These are phyloP conservation scores for Aleiodes sp. DNA, from an alignment of 1,140 invertebrate genomes.

Conservation along the genomic window DNA sequence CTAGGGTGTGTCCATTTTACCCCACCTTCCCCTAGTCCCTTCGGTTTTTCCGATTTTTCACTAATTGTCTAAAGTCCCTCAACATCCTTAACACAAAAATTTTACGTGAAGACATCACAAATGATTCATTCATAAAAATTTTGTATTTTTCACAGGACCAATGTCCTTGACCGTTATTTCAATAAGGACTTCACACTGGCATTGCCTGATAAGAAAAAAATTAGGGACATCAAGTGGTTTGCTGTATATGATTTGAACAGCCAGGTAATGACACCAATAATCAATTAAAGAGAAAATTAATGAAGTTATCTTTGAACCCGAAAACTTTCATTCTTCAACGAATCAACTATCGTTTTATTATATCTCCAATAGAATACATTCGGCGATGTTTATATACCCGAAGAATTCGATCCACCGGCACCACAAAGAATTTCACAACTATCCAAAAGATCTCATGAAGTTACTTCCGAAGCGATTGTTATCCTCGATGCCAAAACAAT, in stretches of 20 bases:
- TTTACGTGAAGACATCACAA: neutral
- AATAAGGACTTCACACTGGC: constrained; percentile 87
- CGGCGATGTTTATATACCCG: constrained; percentile 90
- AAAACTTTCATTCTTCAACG: too few species aligned
- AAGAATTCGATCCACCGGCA: constrained; percentile 89
- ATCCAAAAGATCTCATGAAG: constrained; percentile 73
- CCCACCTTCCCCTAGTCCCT: too few species aligned
- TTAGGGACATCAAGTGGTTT: constrained; percentile 90
- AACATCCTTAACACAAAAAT: neutral
- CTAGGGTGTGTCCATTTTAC: too few species aligned
- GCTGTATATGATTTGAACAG: constrained; percentile 87
- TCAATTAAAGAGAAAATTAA: too few species aligned
- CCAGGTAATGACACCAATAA: constrained; percentile 73
- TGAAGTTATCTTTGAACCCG: too few species aligned
- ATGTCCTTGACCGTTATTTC: constrained; percentile 84
- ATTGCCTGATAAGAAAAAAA: constrained; percentile 86
- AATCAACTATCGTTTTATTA: too few species aligned
- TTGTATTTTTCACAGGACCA: constrained; percentile 74
- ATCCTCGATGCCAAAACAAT: constrained; percentile 87
- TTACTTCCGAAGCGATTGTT: constrained; percentile 77
- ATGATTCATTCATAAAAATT: neutral
- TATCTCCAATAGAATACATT: constrained; percentile 88
- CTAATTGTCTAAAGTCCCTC: neutral
- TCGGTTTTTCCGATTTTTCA: too few species aligned
- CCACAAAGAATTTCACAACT: constrained; percentile 78